phyloP scores from a whole-genome alignment of 2,113 vertebrate species.

The Neolamprologus variostigma region DNA sequence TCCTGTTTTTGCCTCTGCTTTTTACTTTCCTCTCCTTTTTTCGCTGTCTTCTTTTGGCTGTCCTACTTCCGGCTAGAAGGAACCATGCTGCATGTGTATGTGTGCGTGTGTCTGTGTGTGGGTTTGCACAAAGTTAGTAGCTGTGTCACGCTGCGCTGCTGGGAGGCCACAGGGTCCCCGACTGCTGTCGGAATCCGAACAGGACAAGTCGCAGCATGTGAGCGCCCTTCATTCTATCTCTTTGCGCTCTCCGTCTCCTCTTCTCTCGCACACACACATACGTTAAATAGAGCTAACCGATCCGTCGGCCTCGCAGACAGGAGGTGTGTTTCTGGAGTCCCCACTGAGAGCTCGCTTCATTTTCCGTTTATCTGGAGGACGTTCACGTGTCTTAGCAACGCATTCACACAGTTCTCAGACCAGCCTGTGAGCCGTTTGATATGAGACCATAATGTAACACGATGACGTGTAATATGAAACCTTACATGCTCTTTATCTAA shows the following conservation, averaged over 20 bases:
- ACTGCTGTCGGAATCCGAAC: slow-evolving; percentile 46
- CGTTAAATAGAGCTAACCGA: not conserved
- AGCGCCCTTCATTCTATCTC: not conserved
- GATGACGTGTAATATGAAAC: not conserved
- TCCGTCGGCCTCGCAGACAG: not conserved
- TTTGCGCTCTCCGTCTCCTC: not conserved
- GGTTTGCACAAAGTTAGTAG: slow-evolving; percentile 10
- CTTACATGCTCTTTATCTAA: not conserved
- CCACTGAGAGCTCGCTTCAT: not conserved
- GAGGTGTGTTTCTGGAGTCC: slow-evolving; percentile 3
- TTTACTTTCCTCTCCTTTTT: not conserved
- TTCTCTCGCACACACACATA: not conserved
- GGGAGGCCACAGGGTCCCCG: slow-evolving; percentile 47
- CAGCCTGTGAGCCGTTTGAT: not conserved
- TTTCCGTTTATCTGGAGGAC: not conserved
- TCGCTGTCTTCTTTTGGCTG: slow-evolving; percentile 3
- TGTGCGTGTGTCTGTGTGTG: slow-evolving; percentile 19
- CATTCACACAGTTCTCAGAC: not conserved
- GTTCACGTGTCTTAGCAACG: slow-evolving; percentile 7
- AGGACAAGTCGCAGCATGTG: slow-evolving; percentile 45
- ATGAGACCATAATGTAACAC: not conserved
- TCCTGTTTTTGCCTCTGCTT: slow-evolving; percentile 1
- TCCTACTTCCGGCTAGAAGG: slow-evolving; percentile 23
- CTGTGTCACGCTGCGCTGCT: slow-evolving; percentile 51
- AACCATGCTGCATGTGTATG: not conserved